Evolutionary conservation across 1,140 invertebrate genomes (phyloP).

Genomic region (Drosophila miranda): DNA sequence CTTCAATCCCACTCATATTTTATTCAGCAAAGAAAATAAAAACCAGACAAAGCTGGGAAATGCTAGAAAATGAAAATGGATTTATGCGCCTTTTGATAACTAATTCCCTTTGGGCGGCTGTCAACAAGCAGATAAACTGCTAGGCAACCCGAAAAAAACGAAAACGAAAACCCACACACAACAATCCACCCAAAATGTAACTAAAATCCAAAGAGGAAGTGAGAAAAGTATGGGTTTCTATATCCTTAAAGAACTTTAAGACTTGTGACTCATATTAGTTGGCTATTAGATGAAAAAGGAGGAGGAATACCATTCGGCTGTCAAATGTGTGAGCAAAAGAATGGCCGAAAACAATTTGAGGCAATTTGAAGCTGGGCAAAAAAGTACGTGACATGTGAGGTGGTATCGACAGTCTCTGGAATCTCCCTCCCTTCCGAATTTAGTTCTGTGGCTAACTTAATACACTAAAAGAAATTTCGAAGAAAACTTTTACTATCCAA

Average conservation of each 20-base stretch:
- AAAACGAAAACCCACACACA: background rate
- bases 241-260: constrained; percentile 28
- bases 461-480: constrained; percentile 15
- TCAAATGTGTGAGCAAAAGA: constrained; percentile 63
- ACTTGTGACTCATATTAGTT: constrained; percentile 58
- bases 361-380: constrained; percentile 61
- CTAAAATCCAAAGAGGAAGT: constrained; percentile 8
- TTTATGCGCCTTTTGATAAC: constrained; percentile 79
- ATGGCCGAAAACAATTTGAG: constrained; percentile 75
- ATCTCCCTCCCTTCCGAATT: background rate
- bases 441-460: constrained; percentile 18
- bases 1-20: constrained; percentile 62
- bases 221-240: background rate
- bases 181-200: constrained; percentile 10
- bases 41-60: constrained; percentile 21
- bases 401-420: background rate
- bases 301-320: constrained; percentile 49
- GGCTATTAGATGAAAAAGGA: constrained; percentile 48
- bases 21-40: constrained; percentile 47
- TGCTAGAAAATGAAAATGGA: constrained; percentile 59
- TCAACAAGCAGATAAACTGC: constrained; percentile 74
- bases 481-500: too few relatives aligned
- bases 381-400: constrained; percentile 67
- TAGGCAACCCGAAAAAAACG: constrained; percentile 51
- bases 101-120: constrained; percentile 77